Evolutionary conservation across 1,140 invertebrate species (phyloP).

Genomic region (Euborellia annulipes): DNA sequence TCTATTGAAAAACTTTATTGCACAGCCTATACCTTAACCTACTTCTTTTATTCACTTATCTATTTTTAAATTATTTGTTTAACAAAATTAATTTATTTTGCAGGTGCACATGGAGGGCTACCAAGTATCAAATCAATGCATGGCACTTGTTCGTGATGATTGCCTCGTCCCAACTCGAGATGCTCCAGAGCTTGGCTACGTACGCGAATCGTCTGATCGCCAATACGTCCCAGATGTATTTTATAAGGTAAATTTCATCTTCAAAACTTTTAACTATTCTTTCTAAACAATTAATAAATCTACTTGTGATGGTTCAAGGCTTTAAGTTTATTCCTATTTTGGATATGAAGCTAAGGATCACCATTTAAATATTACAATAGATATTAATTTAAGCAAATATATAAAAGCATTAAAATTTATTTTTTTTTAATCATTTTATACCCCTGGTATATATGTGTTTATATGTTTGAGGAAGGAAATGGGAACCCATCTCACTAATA

Average conservation of each 20-base stretch:
- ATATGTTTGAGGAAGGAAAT: no score
- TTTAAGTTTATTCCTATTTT: no score
- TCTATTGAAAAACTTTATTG: slow-evolving; percentile 2
- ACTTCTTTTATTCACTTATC: background rate
- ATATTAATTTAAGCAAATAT: no score
- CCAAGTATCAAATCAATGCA: slow-evolving; percentile 96
- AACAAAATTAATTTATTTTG: no score
- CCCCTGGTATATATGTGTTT: no score
- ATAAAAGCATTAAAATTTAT: no score
- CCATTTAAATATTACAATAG: no score
- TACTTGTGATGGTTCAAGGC: no score
- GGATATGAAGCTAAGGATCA: no score
- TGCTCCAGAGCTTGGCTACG: slow-evolving; percentile 90
- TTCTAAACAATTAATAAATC: no score
- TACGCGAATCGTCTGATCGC: slow-evolving; percentile 79
- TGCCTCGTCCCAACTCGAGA: slow-evolving; percentile 94
- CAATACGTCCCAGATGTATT: slow-evolving; percentile 99
- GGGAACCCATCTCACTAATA: no score
- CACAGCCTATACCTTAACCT: background rate
- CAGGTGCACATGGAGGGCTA: slow-evolving; percentile 98
- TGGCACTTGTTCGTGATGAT: slow-evolving; percentile 85
- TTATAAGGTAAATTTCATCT: slow-evolving; percentile 77
- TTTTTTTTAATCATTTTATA: no score
- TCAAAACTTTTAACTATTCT: background rate
- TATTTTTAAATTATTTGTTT: slow-evolving; percentile 1